Base-by-base conservation (phyloP, 2,113 vertebrate genomes). In the Lophotis ruficrista region DNA sequence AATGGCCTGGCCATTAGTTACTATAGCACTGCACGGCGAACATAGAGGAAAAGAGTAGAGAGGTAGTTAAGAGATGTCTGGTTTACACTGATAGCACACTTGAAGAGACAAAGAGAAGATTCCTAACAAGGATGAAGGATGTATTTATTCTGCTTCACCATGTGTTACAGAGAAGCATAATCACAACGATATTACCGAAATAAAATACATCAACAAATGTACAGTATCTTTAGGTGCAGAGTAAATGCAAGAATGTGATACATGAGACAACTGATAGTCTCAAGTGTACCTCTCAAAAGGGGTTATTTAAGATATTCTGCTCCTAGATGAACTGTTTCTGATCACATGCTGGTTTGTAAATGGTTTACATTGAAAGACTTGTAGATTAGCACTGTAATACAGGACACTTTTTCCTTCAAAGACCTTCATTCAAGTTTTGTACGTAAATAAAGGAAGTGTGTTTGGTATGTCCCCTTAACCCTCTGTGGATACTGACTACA, bases 91-190 rank as follows among this genome's bases (percentile, higher is more conserved):
- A 90, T 71, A 91, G 38, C 68, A 45, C 54, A 70, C 86, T 84
- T 60, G 23, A 93, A 94, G 37, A 83, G 71, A 65, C 45, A 66
- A 58, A 79, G 54, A n/a, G 30, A 86, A 87, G 60, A 91, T 83
- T 88, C 58, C 35, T 60, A 94, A 84, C 68, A 60, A 90, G 33
- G 25, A 58, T 77, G 69, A 96, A 91, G 37, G 68, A 83, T 83
- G 30, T 30, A 66, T 83, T 97, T 96, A 91, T 92, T 95, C 90
- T 90, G 38, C 68, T 92, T 93, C 18, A 10, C 69, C 71, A 22
- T 91, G 85, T 75, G 48, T 72, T 93, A 90, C 30, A 87, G 38
- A 62, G 66, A 81, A 80, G 45, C n/a, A 64, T 86, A 95, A 96
- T 96, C 80, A 86, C 64, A 83, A 62, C 51, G 38, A 89, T 54